These are phyloP conservation scores for Tyto alba DNA, from an alignment of 2,113 vertebrate genomes.

Conservation along the genomic window DNA sequence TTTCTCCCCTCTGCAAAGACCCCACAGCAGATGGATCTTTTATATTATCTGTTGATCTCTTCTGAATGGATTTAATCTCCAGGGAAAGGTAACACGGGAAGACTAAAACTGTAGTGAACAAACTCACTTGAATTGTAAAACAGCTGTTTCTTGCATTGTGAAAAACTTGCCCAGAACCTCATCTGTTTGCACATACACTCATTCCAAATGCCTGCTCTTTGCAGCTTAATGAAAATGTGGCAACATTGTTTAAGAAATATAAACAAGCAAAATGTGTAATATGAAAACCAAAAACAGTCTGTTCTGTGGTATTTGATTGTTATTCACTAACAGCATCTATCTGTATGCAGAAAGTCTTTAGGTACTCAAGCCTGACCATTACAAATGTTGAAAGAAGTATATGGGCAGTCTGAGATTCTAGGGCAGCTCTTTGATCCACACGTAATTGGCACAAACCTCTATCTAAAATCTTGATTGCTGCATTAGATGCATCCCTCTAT, in stretches of 20 bases:
- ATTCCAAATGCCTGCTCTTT: neutral
- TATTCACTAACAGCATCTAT: neutral
- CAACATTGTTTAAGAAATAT: neutral
- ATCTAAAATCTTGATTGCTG: neutral
- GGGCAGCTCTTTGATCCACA: neutral
- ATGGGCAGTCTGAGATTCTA: neutral
- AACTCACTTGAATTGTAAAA: neutral
- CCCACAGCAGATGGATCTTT: neutral
- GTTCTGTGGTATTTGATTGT: neutral
- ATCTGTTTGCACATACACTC: accelerated
- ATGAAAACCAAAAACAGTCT: neutral
- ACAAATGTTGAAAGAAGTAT: neutral
- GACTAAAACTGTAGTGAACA: neutral
- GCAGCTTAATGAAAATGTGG: neutral
- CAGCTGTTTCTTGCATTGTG: neutral
- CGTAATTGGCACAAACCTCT: neutral
- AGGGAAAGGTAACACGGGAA: neutral
- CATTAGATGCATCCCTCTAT: neutral
- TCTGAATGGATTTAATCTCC: neutral
- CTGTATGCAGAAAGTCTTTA: neutral
- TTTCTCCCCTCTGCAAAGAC: neutral
- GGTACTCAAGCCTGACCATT: neutral
- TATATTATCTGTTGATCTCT: neutral
- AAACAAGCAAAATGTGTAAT: neutral
- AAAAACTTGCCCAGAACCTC: neutral